Evolutionary conservation across 2,797 vertebrate genomes (phyloP).

Genomic region (Mus spretus): DNA sequence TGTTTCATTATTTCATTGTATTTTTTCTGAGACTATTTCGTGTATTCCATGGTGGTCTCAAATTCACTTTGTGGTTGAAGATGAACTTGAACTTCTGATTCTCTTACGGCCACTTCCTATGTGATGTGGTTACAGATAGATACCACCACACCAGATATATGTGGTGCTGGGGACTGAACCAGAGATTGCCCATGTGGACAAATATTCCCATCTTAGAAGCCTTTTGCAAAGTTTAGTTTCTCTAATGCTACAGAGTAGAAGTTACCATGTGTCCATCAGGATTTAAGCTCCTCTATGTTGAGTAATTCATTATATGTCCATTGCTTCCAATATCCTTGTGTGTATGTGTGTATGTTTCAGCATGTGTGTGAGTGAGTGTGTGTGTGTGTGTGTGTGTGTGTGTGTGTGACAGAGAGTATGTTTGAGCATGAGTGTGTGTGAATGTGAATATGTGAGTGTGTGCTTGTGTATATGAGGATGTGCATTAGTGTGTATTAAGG

Average conservation of each 20-base stretch:
- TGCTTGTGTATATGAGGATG: neutral
- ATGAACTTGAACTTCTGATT: neutral
- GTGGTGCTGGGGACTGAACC: neutral
- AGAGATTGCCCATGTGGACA: neutral
- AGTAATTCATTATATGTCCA: neutral
- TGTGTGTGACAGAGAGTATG: neutral
- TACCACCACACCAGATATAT: neutral
- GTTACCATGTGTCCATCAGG: neutral
- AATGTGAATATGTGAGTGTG: neutral
- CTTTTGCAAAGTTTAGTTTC: neutral
- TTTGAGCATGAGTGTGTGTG: neutral
- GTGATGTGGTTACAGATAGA: neutral
- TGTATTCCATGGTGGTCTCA: neutral
- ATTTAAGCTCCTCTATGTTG: neutral
- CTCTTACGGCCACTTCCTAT: neutral
- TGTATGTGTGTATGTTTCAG: neutral
- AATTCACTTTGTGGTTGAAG: neutral
- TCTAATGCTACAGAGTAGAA: neutral
- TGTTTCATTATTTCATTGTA: neutral
- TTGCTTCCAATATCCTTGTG: neutral
- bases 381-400: too few relatives aligned
- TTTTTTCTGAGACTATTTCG: neutral
- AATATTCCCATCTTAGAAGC: neutral
- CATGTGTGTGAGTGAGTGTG: neutral
- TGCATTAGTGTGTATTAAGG: neutral